phyloP scores from a whole-genome alignment of 2,797 vertebrate species.

The Clamator glandarius region DNA sequence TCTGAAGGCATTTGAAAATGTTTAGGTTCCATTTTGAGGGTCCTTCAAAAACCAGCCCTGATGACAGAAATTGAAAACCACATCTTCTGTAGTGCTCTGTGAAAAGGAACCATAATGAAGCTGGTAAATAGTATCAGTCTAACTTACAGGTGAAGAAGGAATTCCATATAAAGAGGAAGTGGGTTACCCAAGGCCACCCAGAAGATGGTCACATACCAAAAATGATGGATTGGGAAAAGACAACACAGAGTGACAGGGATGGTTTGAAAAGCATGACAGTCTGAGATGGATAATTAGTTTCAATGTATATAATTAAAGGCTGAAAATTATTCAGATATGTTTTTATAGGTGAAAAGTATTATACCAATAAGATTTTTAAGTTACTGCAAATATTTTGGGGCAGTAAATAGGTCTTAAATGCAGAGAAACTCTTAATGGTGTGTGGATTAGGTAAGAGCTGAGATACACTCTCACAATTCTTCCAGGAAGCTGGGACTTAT shows the following conservation, averaged over 20 bases:
- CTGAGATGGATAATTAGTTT: not conserved
- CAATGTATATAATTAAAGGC: not conserved
- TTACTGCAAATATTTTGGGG: not conserved
- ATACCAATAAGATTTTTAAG: not conserved
- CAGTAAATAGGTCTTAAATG: not conserved
- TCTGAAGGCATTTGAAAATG: not conserved
- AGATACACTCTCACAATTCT: not conserved
- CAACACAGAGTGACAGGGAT: not conserved
- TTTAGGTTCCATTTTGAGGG: not conserved
- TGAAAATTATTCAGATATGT: not conserved
- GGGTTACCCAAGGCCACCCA: not conserved
- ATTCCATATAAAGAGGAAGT: not conserved
- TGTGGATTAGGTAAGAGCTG: not conserved
- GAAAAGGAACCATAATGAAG: not conserved
- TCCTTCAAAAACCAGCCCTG: not conserved
- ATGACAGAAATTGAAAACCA: not conserved
- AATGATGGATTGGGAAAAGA: not conserved
- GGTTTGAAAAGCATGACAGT: not conserved
- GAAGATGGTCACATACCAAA: not conserved
- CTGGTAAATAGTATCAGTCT: not conserved
- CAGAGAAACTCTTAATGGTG: not conserved
- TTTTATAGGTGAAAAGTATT: not conserved
- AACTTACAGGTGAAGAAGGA: not conserved
- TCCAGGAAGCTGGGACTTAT: not conserved
- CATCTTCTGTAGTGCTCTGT: not conserved